phyloP scores from a whole-genome alignment of 2,888 invertebrate species.

The Serripes groenlandicus region DNA sequence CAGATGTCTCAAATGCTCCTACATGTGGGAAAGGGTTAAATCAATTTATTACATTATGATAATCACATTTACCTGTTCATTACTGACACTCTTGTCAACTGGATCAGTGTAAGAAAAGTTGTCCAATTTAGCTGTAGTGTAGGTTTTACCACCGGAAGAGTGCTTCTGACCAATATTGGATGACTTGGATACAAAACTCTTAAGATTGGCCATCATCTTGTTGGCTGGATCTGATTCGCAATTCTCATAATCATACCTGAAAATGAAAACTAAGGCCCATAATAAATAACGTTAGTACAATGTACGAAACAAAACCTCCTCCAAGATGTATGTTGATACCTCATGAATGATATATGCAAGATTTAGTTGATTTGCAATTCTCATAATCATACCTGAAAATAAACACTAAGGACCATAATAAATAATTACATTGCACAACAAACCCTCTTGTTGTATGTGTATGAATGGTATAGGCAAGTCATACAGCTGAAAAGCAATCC shows the following conservation, averaged over 20 bases:
- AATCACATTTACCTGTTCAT: slow-evolving; percentile 91
- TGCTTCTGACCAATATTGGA: slow-evolving; percentile 86
- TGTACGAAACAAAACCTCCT: no score
- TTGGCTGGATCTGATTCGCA: slow-evolving; percentile 95
- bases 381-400: slow-evolving; percentile 97
- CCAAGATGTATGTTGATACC: no score
- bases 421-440: no score
- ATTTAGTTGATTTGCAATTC: slow-evolving; percentile 95
- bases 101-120: slow-evolving; percentile 99
- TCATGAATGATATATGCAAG: no score
- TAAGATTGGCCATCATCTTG: slow-evolving; percentile 95
- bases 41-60: not conserved
- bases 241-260: slow-evolving; percentile 98
- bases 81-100: slow-evolving; percentile 95
- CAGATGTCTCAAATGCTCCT: not conserved
- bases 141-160: slow-evolving; percentile 88
- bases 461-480: no score
- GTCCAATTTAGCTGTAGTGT: slow-evolving; percentile 93
- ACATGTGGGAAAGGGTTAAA: not conserved
- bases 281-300: no score
- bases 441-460: no score
- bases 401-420: no score
- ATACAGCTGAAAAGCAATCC: slow-evolving; percentile 95
- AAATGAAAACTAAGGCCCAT: no score
- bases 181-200: slow-evolving; percentile 90